A percentile compares a stretch with the other conserved stretches of the same genome.
phyloP scores from a whole-genome alignment of 2,888 invertebrate genomes.

The Oligia strigilis region DNA sequence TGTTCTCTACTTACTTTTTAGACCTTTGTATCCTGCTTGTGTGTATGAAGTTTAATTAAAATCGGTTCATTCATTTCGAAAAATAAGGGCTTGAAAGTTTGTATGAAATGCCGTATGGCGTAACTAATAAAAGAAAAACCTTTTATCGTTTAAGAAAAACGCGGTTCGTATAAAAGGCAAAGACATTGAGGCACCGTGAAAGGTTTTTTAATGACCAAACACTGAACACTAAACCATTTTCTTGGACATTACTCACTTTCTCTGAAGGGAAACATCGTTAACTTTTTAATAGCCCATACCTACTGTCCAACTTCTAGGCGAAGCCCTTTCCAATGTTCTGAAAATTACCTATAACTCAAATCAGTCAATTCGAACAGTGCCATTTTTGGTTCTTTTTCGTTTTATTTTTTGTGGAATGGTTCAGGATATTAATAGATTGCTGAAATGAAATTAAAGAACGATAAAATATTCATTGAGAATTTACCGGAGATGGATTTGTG shows the following conservation, averaged over 20 bases:
- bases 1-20: too few species aligned
- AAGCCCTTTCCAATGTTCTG: not conserved
- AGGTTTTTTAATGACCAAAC: slow-evolving; percentile 37
- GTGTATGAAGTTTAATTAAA: too few species aligned
- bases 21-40: too few species aligned
- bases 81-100: too few species aligned
- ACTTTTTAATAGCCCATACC: not conserved
- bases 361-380: not conserved
- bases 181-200: slow-evolving; percentile 45
- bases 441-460: slow-evolving; percentile 31
- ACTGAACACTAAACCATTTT: slow-evolving; percentile 17
- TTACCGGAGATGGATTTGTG: slow-evolving; percentile 29
- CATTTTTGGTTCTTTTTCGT: not conserved
- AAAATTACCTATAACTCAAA: not conserved
- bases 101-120: slow-evolving; percentile 7
- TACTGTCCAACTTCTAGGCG: not conserved
- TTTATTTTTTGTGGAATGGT: slow-evolving; percentile 25
- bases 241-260: slow-evolving; percentile 11
- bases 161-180: slow-evolving; percentile 65
- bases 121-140: slow-evolving; percentile 68
- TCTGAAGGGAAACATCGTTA: not conserved
- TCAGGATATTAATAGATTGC: slow-evolving; percentile 9
- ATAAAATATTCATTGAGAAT: slow-evolving; percentile 17
- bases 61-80: too few species aligned
- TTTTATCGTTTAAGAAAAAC: slow-evolving; percentile 70